Evolutionary conservation across 2,113 vertebrate species (phyloP).

Genomic region (Misgurnus mizolepis): DNA sequence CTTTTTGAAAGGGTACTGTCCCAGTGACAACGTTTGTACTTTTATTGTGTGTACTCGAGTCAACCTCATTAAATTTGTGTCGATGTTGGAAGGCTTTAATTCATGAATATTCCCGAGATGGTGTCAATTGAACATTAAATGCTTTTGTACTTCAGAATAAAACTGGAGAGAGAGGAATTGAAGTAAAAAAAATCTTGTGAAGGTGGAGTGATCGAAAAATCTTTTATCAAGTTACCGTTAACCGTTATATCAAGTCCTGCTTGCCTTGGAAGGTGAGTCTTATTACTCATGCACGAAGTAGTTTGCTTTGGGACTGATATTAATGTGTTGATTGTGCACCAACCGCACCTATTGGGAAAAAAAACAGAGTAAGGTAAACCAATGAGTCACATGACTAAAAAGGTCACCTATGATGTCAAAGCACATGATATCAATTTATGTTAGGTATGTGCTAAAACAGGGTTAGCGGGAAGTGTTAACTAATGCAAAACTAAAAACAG

Average conservation of each 20-base stretch:
- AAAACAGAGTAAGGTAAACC: no score
- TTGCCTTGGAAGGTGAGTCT: background rate
- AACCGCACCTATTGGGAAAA: no score
- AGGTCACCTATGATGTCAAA: no score
- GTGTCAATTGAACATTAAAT: background rate
- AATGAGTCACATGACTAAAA: no score
- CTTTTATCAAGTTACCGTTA: constrained; percentile 18
- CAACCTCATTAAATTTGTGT: constrained; percentile 6
- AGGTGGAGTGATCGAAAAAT: constrained; percentile 15
- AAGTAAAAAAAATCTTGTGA: background rate
- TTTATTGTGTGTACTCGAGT: no score
- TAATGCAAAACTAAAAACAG: no score
- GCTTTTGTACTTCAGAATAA: constrained; percentile 15
- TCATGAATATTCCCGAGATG: constrained; percentile 17
- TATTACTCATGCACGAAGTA: background rate
- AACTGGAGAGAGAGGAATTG: background rate
- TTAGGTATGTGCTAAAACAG: no score
- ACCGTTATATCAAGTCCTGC: background rate
- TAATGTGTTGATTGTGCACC: no score
- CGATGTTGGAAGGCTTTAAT: background rate
- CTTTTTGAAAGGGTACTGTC: no score
- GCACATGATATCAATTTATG: no score
- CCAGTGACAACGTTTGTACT: no score
- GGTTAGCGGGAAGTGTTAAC: no score
- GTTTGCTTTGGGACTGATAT: background rate